Percentiles rank a stretch among this genome's conserved stretches.
Conservation (phyloP, 2,113 vertebrate species). For the Brachirus orientalis region DNA sequence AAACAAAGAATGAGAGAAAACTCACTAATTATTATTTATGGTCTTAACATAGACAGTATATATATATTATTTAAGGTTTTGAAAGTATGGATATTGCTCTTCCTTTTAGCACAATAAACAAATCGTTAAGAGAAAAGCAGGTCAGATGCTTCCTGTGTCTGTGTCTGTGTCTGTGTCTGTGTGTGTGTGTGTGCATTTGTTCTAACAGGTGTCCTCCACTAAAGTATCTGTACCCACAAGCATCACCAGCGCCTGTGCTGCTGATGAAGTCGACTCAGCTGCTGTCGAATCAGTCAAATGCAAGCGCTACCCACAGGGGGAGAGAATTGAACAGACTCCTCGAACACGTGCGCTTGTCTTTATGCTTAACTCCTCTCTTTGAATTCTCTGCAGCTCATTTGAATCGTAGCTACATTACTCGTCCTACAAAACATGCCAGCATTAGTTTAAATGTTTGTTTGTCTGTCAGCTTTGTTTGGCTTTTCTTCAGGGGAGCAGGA, state of each 20-base stretch:
- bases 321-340: slow-evolving; percentile 48
- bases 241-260: slow-evolving; percentile 25
- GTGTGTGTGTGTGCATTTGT: neutral
- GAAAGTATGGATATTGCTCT: slow-evolving; percentile 4
- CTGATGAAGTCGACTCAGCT: slow-evolving; percentile 29
- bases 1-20: neutral
- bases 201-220: slow-evolving; percentile 48
- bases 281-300: slow-evolving; percentile 48
- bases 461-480: slow-evolving; percentile 39
- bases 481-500: slow-evolving; percentile 33
- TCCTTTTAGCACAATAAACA: slow-evolving; percentile 32
- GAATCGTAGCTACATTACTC: slow-evolving; percentile 62
- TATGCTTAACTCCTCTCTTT: slow-evolving; percentile 34
- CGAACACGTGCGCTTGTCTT: slow-evolving; percentile 27
- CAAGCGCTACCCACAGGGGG: slow-evolving; percentile 28
- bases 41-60: neutral
- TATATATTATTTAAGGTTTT: neutral
- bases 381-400: slow-evolving; percentile 57
- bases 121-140: slow-evolving; percentile 44
- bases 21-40: too few species aligned
- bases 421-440: slow-evolving; percentile 51
- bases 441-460: slow-evolving; percentile 61
- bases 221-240: slow-evolving; percentile 36
- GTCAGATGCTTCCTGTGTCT: slow-evolving; percentile 22
- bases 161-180: slow-evolving; percentile 3